These are phyloP conservation scores for Plutella xylostella DNA, from an alignment of 2,888 invertebrate genomes.

Conservation along the genomic window DNA sequence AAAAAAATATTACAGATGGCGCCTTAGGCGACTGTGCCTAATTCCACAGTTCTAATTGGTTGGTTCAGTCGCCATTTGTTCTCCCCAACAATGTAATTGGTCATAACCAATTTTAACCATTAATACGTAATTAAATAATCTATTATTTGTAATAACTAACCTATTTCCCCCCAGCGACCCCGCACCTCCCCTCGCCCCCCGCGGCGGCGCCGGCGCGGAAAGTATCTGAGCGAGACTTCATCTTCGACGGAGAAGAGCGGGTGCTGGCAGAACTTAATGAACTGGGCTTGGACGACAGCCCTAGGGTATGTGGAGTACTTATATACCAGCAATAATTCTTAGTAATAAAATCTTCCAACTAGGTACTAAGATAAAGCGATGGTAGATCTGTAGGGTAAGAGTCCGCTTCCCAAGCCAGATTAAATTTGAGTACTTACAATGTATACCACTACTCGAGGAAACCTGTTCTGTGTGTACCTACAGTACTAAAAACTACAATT, in stretches of 20 bases:
- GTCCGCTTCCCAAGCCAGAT: not conserved
- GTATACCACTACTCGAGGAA: not conserved
- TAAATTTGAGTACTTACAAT: not conserved
- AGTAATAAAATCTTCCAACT: no score
- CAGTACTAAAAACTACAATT: no score
- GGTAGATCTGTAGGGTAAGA: not conserved
- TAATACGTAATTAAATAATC: not conserved
- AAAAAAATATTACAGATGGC: no score
- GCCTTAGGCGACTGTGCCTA: no score
- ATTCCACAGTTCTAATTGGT: no score
- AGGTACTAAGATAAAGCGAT: no score
- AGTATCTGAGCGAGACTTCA: slow-evolving; percentile 37
- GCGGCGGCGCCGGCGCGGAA: slow-evolving; percentile 20
- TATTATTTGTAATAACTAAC: no score
- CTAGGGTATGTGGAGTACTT: not conserved
- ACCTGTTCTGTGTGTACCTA: not conserved
- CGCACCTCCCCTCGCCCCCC: slow-evolving; percentile 14
- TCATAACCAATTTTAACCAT: no score
- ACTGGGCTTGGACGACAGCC: slow-evolving; percentile 20
- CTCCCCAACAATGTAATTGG: no score
- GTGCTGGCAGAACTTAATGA: slow-evolving; percentile 49
- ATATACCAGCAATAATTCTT: no score
- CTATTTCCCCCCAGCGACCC: not conserved
- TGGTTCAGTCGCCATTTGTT: no score
- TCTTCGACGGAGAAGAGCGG: slow-evolving; percentile 53